Evolutionary conservation across 1,140 invertebrate species (phyloP).

Genomic region (Macrobrachium nipponense): DNA sequence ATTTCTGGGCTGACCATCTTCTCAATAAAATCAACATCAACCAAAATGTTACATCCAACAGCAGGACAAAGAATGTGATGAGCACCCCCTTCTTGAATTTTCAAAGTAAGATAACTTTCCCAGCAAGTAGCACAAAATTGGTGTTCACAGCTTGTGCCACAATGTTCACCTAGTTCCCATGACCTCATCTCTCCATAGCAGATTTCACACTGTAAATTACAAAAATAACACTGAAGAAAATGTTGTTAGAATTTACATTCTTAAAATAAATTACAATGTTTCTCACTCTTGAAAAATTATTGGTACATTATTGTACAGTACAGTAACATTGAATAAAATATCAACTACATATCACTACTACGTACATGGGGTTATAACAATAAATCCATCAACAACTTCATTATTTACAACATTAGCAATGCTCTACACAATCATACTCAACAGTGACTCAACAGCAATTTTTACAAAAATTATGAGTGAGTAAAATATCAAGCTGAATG

Average conservation of each 20-base stretch:
- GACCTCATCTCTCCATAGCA: constrained; percentile 70
- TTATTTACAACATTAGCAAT: too few relatives aligned
- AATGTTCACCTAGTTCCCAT: constrained; percentile 66
- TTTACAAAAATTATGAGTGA: too few relatives aligned
- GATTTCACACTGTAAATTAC: constrained; percentile 75
- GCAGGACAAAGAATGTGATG: constrained; percentile 79
- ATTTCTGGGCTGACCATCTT: constrained; percentile 77
- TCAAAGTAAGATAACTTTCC: constrained; percentile 77
- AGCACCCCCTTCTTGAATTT: constrained; percentile 78
- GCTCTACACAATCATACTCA: too few relatives aligned
- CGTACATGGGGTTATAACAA: too few relatives aligned
- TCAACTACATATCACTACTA: too few relatives aligned
- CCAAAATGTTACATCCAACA: constrained; percentile 76
- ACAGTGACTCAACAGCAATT: too few relatives aligned
- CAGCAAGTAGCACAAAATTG: constrained; percentile 78
- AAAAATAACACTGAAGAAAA: not conserved
- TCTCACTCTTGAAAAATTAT: not conserved
- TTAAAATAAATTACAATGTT: not conserved
- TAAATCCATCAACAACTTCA: too few relatives aligned
- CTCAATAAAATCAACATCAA: constrained; percentile 79
- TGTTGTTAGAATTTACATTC: not conserved
- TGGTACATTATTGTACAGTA: too few relatives aligned
- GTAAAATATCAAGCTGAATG: too few relatives aligned
- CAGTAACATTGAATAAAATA: too few relatives aligned
- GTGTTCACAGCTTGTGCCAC: constrained; percentile 75